These are phyloP conservation scores for Ophion ellenae DNA, from an alignment of 2,888 invertebrate genomes.

Conservation along the genomic window DNA sequence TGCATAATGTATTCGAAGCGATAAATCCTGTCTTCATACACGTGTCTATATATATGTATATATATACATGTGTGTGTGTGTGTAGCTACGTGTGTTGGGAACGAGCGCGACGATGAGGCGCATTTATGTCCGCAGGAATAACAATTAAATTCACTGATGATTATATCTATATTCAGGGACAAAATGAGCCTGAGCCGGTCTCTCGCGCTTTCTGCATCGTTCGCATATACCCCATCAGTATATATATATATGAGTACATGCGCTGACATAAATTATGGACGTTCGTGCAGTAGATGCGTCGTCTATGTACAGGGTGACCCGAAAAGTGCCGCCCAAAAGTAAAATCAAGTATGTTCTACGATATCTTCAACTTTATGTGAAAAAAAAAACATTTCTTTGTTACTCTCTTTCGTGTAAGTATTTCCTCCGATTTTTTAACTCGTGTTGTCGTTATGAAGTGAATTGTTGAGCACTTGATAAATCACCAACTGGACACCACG, in stretches of 20 bases:
- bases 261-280: slow-evolving; percentile 24
- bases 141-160: slow-evolving; percentile 56
- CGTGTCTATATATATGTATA: neutral
- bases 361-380: too few species aligned
- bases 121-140: slow-evolving; percentile 52
- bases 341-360: too few species aligned
- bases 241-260: neutral
- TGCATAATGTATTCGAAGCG: slow-evolving; percentile 46
- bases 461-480: too few species aligned
- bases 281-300: neutral
- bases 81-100: neutral
- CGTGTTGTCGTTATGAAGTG: too few species aligned
- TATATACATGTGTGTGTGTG: neutral
- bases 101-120: slow-evolving; percentile 28
- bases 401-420: too few species aligned
- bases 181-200: neutral
- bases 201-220: neutral
- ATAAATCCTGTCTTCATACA: slow-evolving; percentile 48
- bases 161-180: slow-evolving; percentile 39
- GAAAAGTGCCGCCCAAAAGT: too few species aligned
- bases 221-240: neutral
- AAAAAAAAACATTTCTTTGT: too few species aligned
- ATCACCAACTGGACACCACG: too few species aligned
- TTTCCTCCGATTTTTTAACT: too few species aligned
- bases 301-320: too few species aligned